phyloP scores from a whole-genome alignment of 2,113 vertebrate genomes.

The Sterna hirundo region DNA sequence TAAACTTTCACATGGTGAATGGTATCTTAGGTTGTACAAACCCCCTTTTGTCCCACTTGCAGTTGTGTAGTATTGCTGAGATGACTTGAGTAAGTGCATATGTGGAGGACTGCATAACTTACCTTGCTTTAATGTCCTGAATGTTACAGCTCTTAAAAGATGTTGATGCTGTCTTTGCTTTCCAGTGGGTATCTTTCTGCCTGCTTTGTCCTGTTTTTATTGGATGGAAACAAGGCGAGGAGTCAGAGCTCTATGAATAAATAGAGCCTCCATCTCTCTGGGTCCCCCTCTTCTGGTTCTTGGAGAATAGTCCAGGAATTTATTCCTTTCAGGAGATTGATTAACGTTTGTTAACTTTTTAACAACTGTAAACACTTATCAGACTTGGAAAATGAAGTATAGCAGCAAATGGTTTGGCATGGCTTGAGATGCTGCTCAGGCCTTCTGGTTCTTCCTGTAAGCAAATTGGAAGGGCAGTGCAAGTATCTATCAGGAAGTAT shows the following conservation, averaged over 20 bases:
- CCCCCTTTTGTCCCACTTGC: background rate
- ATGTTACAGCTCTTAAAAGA: background rate
- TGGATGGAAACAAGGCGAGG: background rate
- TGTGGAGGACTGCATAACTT: background rate
- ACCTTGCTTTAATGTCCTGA: background rate
- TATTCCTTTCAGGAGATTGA: background rate
- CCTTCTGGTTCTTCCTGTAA: background rate
- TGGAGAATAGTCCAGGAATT: background rate
- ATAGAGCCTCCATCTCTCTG: background rate
- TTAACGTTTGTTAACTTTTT: background rate
- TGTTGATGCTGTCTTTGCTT: background rate
- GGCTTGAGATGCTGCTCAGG: background rate
- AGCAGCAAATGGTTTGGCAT: background rate
- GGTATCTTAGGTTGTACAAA: background rate
- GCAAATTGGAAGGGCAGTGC: background rate
- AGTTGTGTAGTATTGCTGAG: background rate
- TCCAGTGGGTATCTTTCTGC: background rate
- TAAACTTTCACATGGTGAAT: background rate
- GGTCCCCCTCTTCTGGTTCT: background rate
- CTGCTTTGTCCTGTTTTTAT: background rate
- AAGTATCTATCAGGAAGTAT: background rate
- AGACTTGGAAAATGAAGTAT: background rate
- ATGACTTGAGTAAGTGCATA: background rate
- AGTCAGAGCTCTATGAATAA: background rate
- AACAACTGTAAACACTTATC: background rate